Base-by-base conservation (phyloP, 2,888 invertebrate species). In the Digitonthophagus gazella region DNA sequence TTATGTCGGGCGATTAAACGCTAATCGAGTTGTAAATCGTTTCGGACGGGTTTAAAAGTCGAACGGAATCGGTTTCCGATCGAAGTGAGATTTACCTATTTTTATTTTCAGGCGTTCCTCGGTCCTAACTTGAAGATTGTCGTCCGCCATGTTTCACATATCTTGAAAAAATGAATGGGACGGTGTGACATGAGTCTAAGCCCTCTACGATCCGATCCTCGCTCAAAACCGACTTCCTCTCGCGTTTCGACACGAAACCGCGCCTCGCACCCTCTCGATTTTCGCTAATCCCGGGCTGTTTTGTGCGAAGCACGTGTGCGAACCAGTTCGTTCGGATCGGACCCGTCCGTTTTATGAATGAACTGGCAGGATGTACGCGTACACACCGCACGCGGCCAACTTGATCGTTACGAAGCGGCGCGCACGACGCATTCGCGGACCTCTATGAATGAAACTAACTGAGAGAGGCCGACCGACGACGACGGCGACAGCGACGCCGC, bases 31-130 rank as follows among this genome's bases (percentile, higher is more conserved):
- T n/a, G n/a, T n/a, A n/a, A n/a, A n/a, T 57, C 14, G 57, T 57
- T 57, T 57, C 61, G 19, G 8, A 61, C 61, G 61, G 18, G 55
- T 55, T 18, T 16, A 65, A 64, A 64, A 44, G 28, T 44, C 11
- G 14, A 61, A 58, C 11, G n/a, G 15, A 11, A 57, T 16, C 11
- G 11, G n/a, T 61, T 15, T 20, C 5, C 1, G 61, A n/a, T 18
- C 18, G 16, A n/a, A n/a, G n/a, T n/a, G 16, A 18, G 16, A 3
- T 5, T 19, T 88, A 95, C 95, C 95, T 84, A 95, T 94, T 91
- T 95, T 95, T 83, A 95, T 93, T 90, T 92, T 93, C 85, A 95
- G 89, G 86, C 93, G 91, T 89, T 95, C 95, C 86, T 93, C 93
- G 84, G 93, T 90, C 88, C 95, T 90, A 85, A 95, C 93, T 89